A percentile compares a stretch with the other conserved stretches of the same genome.
phyloP scores from a whole-genome alignment of 2,888 invertebrate genomes.

The Orchestes rusci region DNA sequence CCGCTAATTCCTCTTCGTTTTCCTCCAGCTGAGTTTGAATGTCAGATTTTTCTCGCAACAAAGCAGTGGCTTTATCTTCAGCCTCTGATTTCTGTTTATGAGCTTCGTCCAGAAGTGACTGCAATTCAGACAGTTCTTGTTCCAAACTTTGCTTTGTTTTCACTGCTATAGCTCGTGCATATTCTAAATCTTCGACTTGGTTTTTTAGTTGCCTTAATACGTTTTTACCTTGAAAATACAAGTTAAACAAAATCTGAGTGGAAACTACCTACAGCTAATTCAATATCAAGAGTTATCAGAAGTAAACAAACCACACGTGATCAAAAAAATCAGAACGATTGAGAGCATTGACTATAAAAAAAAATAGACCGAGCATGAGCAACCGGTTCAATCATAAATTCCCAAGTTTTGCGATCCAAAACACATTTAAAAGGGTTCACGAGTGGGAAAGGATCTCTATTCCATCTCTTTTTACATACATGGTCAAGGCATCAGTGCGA shows the following conservation, averaged over 20 bases:
- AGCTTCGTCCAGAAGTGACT: conserved; percentile 76
- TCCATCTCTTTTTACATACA: no score
- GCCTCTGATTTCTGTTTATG: conserved; percentile 66
- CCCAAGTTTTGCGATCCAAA: no score
- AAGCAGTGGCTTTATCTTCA: conserved; percentile 64
- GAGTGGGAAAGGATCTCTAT: no score
- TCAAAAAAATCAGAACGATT: no score
- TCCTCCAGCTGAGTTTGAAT: conserved; percentile 82
- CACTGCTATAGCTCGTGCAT: conserved; percentile 72
- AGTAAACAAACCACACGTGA: no score
- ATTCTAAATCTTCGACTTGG: conserved; percentile 85
- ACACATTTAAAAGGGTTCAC: no score
- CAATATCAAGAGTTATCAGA: no score
- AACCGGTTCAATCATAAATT: no score
- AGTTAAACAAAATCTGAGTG: no score
- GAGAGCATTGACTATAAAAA: no score
- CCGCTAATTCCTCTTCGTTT: conserved; percentile 87
- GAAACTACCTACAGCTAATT: not conserved
- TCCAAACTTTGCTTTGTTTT: conserved; percentile 84
- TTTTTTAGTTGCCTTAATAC: conserved; percentile 48
- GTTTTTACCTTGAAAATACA: conserved; percentile 51
- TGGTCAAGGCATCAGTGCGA: no score
- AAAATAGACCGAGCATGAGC: no score
- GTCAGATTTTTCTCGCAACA: conserved; percentile 74
- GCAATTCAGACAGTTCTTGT: conserved; percentile 77